These are phyloP conservation scores for Chironomus striatipennis DNA, from an alignment of 1,140 invertebrate species.

Conservation along the genomic window DNA sequence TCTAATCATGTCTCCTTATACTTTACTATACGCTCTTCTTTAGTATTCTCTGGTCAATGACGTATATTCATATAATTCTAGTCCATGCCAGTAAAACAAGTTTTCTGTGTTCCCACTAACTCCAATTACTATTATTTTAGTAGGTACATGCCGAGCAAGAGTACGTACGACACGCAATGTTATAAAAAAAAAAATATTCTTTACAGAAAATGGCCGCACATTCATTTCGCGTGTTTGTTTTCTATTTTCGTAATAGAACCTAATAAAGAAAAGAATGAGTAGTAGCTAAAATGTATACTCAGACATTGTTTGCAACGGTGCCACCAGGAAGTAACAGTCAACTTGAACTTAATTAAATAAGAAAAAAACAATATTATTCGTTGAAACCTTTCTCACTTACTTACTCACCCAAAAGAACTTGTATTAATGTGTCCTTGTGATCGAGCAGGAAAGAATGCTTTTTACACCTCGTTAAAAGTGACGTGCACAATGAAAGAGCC, in stretches of 20 bases:
- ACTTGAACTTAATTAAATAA: constrained; percentile 21
- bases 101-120: too few relatives aligned
- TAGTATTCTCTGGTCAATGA: not conserved
- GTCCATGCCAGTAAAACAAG: not conserved
- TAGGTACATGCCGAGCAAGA: not conserved
- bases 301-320: not conserved
- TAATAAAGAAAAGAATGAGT: not conserved
- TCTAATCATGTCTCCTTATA: not conserved
- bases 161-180: not conserved
- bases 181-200: not conserved
- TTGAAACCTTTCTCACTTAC: too few relatives aligned
- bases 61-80: not conserved
- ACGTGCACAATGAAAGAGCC: constrained; percentile 3
- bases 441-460: not conserved
- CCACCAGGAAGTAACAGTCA: constrained; percentile 22
- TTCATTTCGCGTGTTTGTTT: not conserved
- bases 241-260: too few relatives aligned
- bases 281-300: not conserved
- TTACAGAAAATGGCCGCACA: not conserved
- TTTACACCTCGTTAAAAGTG: constrained; percentile 22
- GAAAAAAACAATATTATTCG: not conserved
- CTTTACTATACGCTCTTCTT: not conserved
- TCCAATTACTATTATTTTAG: not conserved
- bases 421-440: not conserved
- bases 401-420: not conserved